These are phyloP conservation scores for Marcusenius ussheri DNA, from an alignment of 2,113 vertebrate species.

Conservation along the genomic window DNA sequence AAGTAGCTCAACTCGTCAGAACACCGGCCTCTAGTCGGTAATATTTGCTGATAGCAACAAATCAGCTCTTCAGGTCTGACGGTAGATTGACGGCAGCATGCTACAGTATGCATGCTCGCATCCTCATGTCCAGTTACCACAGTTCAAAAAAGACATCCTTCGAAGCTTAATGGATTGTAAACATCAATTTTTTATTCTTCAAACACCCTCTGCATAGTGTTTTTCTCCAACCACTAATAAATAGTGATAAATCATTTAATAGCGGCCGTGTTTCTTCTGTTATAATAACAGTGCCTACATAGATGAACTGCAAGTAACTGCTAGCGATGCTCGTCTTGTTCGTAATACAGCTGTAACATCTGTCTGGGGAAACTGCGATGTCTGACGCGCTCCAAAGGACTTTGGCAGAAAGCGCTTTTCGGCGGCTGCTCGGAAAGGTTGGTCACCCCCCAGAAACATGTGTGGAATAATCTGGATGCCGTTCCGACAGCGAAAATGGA, in stretches of 20 bases:
- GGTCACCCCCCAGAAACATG: slow-evolving; percentile 15
- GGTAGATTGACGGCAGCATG: slow-evolving; percentile 44
- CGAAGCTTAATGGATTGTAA: neutral
- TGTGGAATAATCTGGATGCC: slow-evolving; percentile 34
- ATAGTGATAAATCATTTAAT: neutral
- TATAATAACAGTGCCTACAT: neutral
- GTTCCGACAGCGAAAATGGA: slow-evolving; percentile 52
- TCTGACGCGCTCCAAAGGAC: neutral
- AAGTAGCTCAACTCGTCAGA: too few species aligned
- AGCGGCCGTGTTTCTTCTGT: neutral
- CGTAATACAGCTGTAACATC: neutral
- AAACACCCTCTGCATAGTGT: neutral
- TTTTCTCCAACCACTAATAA: neutral
- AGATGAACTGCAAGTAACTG: neutral
- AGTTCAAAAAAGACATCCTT: neutral
- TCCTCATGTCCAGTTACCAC: neutral
- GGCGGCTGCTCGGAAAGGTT: neutral
- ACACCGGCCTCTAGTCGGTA: neutral
- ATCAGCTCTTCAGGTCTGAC: slow-evolving; percentile 48
- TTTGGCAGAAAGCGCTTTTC: neutral
- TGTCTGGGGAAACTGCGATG: neutral
- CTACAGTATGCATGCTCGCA: neutral
- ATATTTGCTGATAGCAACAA: slow-evolving; percentile 36
- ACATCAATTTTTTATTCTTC: neutral
- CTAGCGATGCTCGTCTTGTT: neutral